Evolutionary conservation across 2,113 vertebrate genomes (phyloP), one percentile per base, ranked within the genome.

Genomic region (Himantopus leucocephalus): DNA sequence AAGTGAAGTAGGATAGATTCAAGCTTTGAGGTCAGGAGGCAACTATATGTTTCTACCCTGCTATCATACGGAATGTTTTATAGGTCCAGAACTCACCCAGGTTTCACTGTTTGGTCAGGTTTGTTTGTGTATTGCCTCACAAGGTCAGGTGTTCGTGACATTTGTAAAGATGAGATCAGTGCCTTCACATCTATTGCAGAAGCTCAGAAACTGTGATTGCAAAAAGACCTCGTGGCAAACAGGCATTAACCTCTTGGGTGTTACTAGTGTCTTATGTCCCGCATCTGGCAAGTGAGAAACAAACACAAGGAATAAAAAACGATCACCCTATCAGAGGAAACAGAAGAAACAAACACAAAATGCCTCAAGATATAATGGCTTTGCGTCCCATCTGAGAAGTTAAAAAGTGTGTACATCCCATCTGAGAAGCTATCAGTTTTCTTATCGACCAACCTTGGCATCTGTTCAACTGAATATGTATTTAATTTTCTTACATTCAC

Each of bases 91-190:
- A 37, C 50, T 53, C 47, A 20, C 37, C 35, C 52, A 29, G 48
- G 39, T 84, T 85, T 81, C 72, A 43, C 22, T 81, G 45, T 89
- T 93, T 93, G 91, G 37, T 81, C 68, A 84, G 91, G 83, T 74
- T 75, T 92, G 76, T 94, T 94, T 95, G 83, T 53, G 50, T 50
- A 74, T 94, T 95, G 83, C 90, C 60, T 95, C 92, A 94, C 76
- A 47, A 55, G 58, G 63, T 80, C 75, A 64, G 88, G 82, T 86
- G 55, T 62, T 88, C 0, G 0, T 85, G 93, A 50, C 90, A 73
- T 82, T 72, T 62, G 67, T 55, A 27, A 73, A 84, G 79, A 43
- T 52, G 92, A 60, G 48, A 53, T 79, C 2, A 63, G 34, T 74
- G 73, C 82, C 67, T 88, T 81, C 41, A 14, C 0, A 0, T 60